Base-by-base conservation (phyloP, 2,113 vertebrate species). In the Panthera uncia region DNA sequence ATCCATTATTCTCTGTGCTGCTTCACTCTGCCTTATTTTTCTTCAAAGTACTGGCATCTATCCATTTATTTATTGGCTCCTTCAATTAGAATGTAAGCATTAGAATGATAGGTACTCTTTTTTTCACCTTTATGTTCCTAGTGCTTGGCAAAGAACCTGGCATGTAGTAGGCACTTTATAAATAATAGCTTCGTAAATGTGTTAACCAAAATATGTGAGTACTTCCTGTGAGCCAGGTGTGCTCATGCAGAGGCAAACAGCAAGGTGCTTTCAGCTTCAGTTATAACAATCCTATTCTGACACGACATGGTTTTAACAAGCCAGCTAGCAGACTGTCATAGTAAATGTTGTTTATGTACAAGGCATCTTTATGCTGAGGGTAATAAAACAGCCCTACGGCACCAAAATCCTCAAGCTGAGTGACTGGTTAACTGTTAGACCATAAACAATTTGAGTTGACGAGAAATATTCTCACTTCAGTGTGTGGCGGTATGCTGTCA, bases 261-360 rank as follows among this genome's bases (percentile, higher is more conserved):
- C 18, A 9, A 2, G 6, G 87, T 4, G 8, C 80, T 91, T 84
- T 92, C 78, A 81, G 89, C 73, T 94, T 79, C 33, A 3, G 9
- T 48, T 71, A 4, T 14, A 50, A 55, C 50, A 16, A 21, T 73
- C 33, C 18, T 36, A 5, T 48, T 74, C 81, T 68, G 45, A 90
- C 52, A 88, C 33, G 36, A 81, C 94, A n/a, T 27, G 23, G 31
- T 52, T 91, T 95, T 96, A 98, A 95, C 80, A 85, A 97, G 95
- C 80, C 95, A 81, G 97, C 95, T 55, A 94, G 94, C 97, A 96
- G 87, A 89, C 90, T 96, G 97, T 97, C 97, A 95, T 36, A 85
- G 80, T 96, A 97, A 98, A 93, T 89, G 93, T 96, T 96, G 90
- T 97, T 97, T 96, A 96, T 95, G 92, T 89, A 85, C 87, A 92